Evolutionary conservation across 2,113 vertebrate genomes (phyloP).

Genomic region (Malurus melanocephalus): DNA sequence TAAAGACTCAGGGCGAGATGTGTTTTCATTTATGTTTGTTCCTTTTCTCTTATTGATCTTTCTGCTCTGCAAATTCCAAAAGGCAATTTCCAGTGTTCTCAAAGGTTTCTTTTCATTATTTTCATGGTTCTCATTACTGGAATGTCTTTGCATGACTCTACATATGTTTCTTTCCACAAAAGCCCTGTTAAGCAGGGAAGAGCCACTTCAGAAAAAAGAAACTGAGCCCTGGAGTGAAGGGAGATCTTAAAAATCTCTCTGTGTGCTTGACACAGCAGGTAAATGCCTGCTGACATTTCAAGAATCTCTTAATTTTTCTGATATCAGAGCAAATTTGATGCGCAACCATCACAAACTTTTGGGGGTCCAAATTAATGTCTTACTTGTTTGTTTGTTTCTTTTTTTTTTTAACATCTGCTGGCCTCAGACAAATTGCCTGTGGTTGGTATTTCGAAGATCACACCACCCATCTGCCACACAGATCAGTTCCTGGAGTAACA

Average conservation of each 20-base stretch:
- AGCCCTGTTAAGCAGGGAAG: not conserved
- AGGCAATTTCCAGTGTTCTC: not conserved
- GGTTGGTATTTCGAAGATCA: not conserved
- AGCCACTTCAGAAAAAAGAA: not conserved
- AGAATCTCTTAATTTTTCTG: not conserved
- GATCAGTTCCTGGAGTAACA: not conserved
- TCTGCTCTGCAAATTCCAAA: not conserved
- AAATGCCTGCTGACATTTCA: not conserved
- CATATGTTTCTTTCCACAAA: not conserved
- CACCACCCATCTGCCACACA: not conserved
- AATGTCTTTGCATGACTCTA: not conserved
- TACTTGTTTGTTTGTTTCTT: not conserved
- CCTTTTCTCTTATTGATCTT: not conserved
- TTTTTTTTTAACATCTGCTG: not conserved
- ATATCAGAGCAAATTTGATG: not conserved
- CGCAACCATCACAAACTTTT: not conserved
- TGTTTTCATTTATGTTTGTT: conserved; percentile 12
- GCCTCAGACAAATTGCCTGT: not conserved
- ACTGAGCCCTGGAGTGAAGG: not conserved
- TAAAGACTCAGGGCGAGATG: not conserved
- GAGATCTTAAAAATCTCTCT: not conserved
- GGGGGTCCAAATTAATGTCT: not conserved
- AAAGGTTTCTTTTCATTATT: not conserved
- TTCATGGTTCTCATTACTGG: not conserved
- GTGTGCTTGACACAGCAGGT: not conserved